Evolutionary conservation across 2,113 vertebrate genomes (phyloP).

Genomic region (Peucedramus taeniatus): DNA sequence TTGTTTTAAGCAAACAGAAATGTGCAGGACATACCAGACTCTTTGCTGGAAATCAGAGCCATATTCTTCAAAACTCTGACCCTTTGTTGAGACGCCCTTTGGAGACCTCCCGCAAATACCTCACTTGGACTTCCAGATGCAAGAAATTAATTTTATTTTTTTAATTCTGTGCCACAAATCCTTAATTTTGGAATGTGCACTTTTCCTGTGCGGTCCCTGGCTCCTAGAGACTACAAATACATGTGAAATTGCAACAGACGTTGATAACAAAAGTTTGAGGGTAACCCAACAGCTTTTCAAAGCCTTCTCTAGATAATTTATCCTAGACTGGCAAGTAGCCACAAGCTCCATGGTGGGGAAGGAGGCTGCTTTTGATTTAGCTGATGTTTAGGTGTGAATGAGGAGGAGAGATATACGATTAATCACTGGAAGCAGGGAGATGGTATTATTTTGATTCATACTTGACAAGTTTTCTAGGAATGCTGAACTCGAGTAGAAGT

Average conservation of each 20-base stretch:
- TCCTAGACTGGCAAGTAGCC: slow-evolving; percentile 7
- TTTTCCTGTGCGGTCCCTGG: slow-evolving; percentile 40
- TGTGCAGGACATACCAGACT: slow-evolving; percentile 36
- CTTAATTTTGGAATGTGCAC: slow-evolving; percentile 39
- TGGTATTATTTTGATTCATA: slow-evolving; percentile 81
- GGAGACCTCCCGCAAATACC: slow-evolving; percentile 54
- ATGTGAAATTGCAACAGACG: slow-evolving; percentile 15
- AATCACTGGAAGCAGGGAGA: slow-evolving; percentile 70
- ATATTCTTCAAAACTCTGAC: slow-evolving; percentile 28
- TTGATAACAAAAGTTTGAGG: slow-evolving; percentile 39
- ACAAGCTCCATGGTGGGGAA: background rate
- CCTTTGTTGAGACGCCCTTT: slow-evolving; percentile 57
- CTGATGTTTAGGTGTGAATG: slow-evolving; percentile 75
- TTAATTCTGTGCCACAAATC: slow-evolving; percentile 54
- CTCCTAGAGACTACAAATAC: slow-evolving; percentile 15
- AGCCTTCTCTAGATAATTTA: slow-evolving; percentile 49
- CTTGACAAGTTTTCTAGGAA: slow-evolving; percentile 79
- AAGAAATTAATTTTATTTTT: slow-evolving; percentile 59
- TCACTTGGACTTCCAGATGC: slow-evolving; percentile 49
- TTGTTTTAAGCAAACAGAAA: slow-evolving; percentile 46
- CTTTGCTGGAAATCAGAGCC: slow-evolving; percentile 45
- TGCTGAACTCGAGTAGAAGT: slow-evolving; percentile 75
- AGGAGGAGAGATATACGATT: slow-evolving; percentile 68
- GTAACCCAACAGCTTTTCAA: slow-evolving; percentile 38
- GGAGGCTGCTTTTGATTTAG: slow-evolving; percentile 71